A percentile compares a stretch with the other conserved stretches of the same genome.
Evolutionary conservation across 2,888 invertebrate species (phyloP).

Genomic region (Drosophila macrothrix): DNA sequence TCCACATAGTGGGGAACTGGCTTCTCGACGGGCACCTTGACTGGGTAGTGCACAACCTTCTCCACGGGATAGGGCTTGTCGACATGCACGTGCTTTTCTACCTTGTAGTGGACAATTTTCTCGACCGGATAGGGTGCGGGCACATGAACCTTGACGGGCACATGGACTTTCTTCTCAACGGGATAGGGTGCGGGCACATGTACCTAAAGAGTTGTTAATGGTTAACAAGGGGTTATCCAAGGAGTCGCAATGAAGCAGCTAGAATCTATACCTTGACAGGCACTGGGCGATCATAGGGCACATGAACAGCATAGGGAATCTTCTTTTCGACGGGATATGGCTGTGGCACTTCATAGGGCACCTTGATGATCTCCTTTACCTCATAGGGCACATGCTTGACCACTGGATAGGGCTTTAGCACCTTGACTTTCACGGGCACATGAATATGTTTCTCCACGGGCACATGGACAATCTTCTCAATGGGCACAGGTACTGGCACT

Average conservation of each 20-base stretch:
- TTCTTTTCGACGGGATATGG: slow-evolving; percentile 92
- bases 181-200: slow-evolving; percentile 88
- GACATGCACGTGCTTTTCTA: slow-evolving; percentile 90
- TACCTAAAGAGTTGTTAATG: slow-evolving; percentile 78
- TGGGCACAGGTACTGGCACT: slow-evolving; percentile 90
- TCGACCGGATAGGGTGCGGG: slow-evolving; percentile 91
- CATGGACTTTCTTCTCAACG: slow-evolving; percentile 90
- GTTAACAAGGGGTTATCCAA: slow-evolving; percentile 3
- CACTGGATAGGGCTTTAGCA: slow-evolving; percentile 90
- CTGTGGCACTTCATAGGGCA: slow-evolving; percentile 91
- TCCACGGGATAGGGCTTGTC: slow-evolving; percentile 91
- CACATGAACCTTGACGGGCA: slow-evolving; percentile 90
- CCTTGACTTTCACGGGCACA: slow-evolving; percentile 88
- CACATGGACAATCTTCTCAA: slow-evolving; percentile 87
- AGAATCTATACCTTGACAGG: slow-evolving; percentile 87
- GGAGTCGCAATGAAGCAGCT: background rate
- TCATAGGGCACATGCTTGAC: slow-evolving; percentile 89
- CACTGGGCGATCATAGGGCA: slow-evolving; percentile 91
- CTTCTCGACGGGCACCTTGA: slow-evolving; percentile 89
- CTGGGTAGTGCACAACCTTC: slow-evolving; percentile 90
- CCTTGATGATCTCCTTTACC: slow-evolving; percentile 92
- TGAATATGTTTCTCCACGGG: slow-evolving; percentile 89
- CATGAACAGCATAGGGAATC: slow-evolving; percentile 90
- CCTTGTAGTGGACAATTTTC: slow-evolving; percentile 88
- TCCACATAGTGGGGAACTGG: slow-evolving; percentile 88